These are phyloP conservation scores for Kryptolebias ocellatus DNA, from an alignment of 2,797 vertebrate species.

Conservation along the genomic window DNA sequence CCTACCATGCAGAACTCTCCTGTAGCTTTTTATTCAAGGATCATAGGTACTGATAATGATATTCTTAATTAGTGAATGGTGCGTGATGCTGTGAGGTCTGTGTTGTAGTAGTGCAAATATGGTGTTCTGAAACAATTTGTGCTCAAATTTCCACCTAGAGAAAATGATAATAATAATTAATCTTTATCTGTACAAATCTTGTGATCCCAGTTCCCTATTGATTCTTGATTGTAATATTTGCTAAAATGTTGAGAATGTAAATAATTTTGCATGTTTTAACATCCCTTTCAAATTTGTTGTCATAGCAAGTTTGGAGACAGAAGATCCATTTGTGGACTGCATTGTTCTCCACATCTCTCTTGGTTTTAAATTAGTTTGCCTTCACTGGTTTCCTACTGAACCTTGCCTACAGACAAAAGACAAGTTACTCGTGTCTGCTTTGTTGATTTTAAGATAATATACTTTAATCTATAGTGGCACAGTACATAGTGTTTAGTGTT, in stretches of 20 bases:
- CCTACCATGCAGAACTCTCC: conserved; percentile 73
- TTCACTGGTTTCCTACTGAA: conserved; percentile 12
- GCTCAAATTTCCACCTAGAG: conserved; percentile 42
- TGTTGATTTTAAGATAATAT: neutral
- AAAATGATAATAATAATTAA: too few relatives aligned
- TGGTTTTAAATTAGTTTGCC: conserved; percentile 25
- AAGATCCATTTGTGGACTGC: conserved; percentile 25
- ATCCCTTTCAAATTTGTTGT: conserved; percentile 34
- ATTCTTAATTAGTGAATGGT: conserved; percentile 65
- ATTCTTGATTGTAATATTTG: conserved; percentile 16
- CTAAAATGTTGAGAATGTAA: conserved; percentile 6
- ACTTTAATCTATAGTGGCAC: conserved; percentile 8
- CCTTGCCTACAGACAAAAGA: conserved; percentile 13
- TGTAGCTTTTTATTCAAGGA: conserved; percentile 60
- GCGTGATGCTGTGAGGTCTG: conserved; percentile 54
- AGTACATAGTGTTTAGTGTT: conserved; percentile 48
- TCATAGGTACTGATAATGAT: conserved; percentile 66
- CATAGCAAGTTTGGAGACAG: conserved; percentile 29
- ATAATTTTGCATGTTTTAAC: conserved; percentile 40
- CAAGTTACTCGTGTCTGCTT: neutral
- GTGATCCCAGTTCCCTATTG: conserved; percentile 1
- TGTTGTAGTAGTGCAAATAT: conserved; percentile 48
- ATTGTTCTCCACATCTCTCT: conserved; percentile 23
- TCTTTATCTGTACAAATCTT: too few relatives aligned
- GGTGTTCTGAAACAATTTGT: conserved; percentile 32